Evolutionary conservation across 2,113 vertebrate species (phyloP), one percentile per base, ranked within the genome.

Genomic region (Cyprinodon brontotheroides): DNA sequence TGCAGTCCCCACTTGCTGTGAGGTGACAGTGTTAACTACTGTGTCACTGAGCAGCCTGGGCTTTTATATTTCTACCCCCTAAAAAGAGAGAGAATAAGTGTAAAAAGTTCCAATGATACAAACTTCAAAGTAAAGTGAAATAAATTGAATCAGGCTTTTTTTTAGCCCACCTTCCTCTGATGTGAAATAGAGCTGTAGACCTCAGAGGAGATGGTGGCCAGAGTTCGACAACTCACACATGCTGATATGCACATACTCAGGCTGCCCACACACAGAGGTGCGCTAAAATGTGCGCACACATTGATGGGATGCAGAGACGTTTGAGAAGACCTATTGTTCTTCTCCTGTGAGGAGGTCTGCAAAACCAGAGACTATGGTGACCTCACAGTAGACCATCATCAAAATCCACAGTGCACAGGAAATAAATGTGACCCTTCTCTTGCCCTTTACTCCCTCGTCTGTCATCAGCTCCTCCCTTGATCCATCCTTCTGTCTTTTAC

Each of bases 351-450:
- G 85, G 83, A 83, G 82, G 77, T 85, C 85, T n/a, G 61, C 53
- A 45, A 63, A 63, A 75, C 65, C 71, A 20, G 72, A 77, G 79
- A 68, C 81, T 78, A 76, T 43, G 39, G 69, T 80, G 85, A 90
- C 88, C 86, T 78, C 0, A 72, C 47, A 84, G 78, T 82, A 76
- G 83, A 74, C 76, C 78, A 82, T 82, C 84, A 89, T 87, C 79
- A 85, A 78, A 80, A 86, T 81, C 88, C 83, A 74, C 77, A 45
- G 80, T 38, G 60, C 48, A 66, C 84, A 87, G 89, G 92, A 92
- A 89, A 92, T 92, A 89, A 82, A 88, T 74, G 82, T 87, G 89
- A 92, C 90, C 92, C 76, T 67, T 77, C 76, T 13, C 12, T 50
- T 88, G 87, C 67, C 87, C 88, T 91, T 75, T 83, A 83, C 79